Conservation (phyloP, 2,797 vertebrate species). For the Halcyon leucocephala region DNA sequence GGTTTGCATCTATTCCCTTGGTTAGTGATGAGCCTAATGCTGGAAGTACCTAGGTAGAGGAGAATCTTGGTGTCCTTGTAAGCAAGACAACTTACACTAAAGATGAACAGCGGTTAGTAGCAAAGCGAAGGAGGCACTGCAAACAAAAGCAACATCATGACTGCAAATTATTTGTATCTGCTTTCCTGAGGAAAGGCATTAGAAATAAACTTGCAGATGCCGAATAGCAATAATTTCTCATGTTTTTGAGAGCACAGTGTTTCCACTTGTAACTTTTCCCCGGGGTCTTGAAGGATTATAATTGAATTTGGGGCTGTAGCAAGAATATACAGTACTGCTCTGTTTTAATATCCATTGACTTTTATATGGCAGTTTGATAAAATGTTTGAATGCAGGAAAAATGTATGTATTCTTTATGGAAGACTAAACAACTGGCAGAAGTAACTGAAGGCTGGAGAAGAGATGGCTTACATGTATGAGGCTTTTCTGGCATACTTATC, state of each 20-base stretch:
- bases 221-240: not conserved
- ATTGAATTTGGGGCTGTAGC: conserved; percentile 44
- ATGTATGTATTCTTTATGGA: conserved; percentile 40
- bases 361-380: conserved; percentile 63
- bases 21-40: not conserved
- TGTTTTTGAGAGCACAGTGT: conserved; percentile 12
- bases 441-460: not conserved
- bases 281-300: conserved; percentile 41
- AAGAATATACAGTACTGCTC: conserved; percentile 32
- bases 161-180: conserved; percentile 22
- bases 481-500: not conserved
- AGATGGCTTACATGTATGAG: not conserved
- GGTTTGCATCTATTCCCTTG: not conserved
- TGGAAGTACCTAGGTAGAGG: not conserved
- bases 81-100: conserved; percentile 16
- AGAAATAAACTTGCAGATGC: conserved; percentile 27
- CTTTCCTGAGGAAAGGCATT: conserved; percentile 33
- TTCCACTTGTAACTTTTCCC: conserved; percentile 62
- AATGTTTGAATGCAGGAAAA: conserved; percentile 30
- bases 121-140: not conserved
- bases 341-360: conserved; percentile 64
- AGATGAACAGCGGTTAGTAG: not conserved
- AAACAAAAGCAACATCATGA: not conserved
- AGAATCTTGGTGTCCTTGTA: not conserved
- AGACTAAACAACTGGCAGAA: conserved; percentile 15